Conservation (phyloP, 2,797 vertebrate species). For the Pteropus rufus region DNA sequence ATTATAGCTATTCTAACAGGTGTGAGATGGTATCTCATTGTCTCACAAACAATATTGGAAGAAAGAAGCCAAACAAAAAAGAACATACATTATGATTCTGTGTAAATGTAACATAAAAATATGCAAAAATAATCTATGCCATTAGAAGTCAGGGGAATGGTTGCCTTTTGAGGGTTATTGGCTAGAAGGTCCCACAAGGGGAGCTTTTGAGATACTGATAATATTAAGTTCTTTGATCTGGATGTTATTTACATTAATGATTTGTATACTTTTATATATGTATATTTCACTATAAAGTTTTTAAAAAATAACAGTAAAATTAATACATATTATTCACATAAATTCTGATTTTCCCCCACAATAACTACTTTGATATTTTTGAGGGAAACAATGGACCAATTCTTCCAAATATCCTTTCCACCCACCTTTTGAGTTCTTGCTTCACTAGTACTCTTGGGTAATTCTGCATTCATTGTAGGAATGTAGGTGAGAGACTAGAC, state of each 20-base stretch:
- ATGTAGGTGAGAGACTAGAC: not conserved
- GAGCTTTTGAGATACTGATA: not conserved
- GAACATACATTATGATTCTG: not conserved
- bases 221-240: constrained; percentile 6
- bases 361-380: constrained; percentile 4
- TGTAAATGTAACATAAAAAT: constrained; percentile 3
- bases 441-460: not conserved
- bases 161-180: not conserved
- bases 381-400: not conserved
- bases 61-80: not conserved
- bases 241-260: not conserved
- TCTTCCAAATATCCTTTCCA: not conserved
- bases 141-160: not conserved
- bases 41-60: not conserved
- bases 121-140: not conserved
- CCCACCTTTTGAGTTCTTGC: constrained; percentile 19
- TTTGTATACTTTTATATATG: not conserved
- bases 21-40: no score
- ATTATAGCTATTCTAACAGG: no score
- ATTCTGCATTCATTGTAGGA: not conserved
- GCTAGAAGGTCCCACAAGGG: not conserved
- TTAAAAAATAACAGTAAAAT: not conserved
- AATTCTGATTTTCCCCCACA: not conserved
- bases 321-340: not conserved
- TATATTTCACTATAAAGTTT: constrained; percentile 1